Percentiles rank a stretch among this genome's conserved stretches.
phyloP scores from a whole-genome alignment of 1,140 invertebrate species.

The Oppia nitens region DNA sequence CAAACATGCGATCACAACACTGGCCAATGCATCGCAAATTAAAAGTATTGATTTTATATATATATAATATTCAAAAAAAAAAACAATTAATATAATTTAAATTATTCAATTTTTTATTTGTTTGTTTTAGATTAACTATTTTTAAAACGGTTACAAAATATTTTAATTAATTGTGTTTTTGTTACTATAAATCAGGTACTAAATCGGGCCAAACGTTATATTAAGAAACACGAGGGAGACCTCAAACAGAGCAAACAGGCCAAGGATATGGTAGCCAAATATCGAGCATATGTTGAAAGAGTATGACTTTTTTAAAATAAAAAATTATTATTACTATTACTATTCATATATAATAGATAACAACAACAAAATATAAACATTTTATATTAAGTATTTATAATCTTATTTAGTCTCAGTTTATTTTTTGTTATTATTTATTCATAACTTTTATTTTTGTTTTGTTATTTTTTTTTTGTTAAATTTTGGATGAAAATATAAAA shows the following conservation, averaged over 20 bases:
- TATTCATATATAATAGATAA: too few relatives aligned
- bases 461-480: not conserved
- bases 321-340: too few relatives aligned
- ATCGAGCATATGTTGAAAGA: slow-evolving; percentile 13
- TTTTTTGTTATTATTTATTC: not conserved
- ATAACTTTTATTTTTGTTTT: not conserved
- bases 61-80: not conserved
- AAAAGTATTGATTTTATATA: not conserved
- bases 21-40: slow-evolving; percentile 18
- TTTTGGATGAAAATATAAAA: too few relatives aligned
- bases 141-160: not conserved
- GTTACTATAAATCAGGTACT: slow-evolving; percentile 5
- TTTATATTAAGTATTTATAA: not conserved
- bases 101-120: slow-evolving; percentile 1
- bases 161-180: not conserved
- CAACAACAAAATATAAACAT: too few relatives aligned
- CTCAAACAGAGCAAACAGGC: slow-evolving; percentile 70
- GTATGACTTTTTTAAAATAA: too few relatives aligned
- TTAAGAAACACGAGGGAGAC: slow-evolving; percentile 70
- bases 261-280: slow-evolving; percentile 59
- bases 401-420: not conserved
- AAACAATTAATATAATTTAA: too few relatives aligned
- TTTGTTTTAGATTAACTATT: not conserved
- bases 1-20: slow-evolving; percentile 14
- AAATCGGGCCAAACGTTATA: slow-evolving; percentile 63